phyloP scores from a whole-genome alignment of 2,797 vertebrate species.

The Chloroceryle amazona region DNA sequence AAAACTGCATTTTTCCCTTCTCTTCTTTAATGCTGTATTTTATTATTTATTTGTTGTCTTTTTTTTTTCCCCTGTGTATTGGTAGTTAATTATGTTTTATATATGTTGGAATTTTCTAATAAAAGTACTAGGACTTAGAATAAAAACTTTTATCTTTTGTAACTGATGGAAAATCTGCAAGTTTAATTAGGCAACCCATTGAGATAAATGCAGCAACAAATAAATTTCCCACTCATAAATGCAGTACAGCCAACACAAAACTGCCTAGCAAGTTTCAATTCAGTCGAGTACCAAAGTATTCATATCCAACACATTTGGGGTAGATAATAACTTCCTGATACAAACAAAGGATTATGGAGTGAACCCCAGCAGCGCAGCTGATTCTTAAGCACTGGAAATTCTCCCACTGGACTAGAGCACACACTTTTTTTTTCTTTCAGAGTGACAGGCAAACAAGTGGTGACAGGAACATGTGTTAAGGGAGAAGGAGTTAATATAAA shows the following conservation, averaged over 20 bases:
- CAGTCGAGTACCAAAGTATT: constrained; percentile 12
- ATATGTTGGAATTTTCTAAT: constrained; percentile 61
- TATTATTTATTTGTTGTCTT: background rate
- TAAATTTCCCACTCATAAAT: constrained; percentile 44
- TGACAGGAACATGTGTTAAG: background rate
- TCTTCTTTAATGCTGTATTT: background rate
- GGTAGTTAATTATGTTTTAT: constrained; percentile 46
- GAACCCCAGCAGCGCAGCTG: background rate
- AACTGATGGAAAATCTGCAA: constrained; percentile 69
- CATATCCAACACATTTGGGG: background rate
- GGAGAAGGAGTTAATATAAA: background rate
- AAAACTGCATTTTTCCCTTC: background rate
- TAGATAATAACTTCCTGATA: constrained; percentile 22
- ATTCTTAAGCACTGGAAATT: constrained; percentile 5
- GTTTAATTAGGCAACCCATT: constrained; percentile 60
- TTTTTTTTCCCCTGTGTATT: background rate
- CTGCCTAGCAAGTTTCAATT: constrained; percentile 39
- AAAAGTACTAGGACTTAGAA: constrained; percentile 40
- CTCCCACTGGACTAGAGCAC: background rate
- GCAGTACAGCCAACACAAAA: constrained; percentile 19
- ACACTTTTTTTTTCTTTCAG: background rate
- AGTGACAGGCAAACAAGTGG: background rate
- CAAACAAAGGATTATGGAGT: background rate
- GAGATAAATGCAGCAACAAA: constrained; percentile 69
- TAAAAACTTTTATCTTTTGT: constrained; percentile 19